Evolutionary conservation across 1,140 invertebrate species (phyloP), one percentile per base, ranked within the genome.

Genomic region (Platyscapa corneri): DNA sequence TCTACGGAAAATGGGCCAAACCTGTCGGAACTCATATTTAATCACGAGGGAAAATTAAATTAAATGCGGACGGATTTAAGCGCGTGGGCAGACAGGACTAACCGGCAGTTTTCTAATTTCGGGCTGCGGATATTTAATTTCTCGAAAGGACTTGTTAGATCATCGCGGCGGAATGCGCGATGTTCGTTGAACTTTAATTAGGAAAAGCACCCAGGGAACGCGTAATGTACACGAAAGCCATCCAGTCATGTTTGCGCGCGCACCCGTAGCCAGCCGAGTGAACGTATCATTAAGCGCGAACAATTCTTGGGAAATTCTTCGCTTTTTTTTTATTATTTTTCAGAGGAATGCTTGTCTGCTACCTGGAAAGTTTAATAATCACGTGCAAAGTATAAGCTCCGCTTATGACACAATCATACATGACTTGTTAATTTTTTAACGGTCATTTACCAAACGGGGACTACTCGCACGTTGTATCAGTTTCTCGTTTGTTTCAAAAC

Each of bases 131-230:
- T 64, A 64, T 64, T 64, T 64, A n/a, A 12, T 64, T 64, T 20
- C 18, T 64, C 12, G n/a, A 64, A 64, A 30, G n/a, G n/a, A n/a
- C n/a, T n/a, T n/a, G n/a, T n/a, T n/a, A n/a, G n/a, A n/a, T n/a
- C n/a, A n/a, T n/a, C n/a, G n/a, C n/a, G n/a, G n/a, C n/a, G n/a
- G n/a, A n/a, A n/a, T n/a, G 32, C 3, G 27, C 56, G 56, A 27
- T 60, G 56, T 60, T 60, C 56, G 56, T 30, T n/a, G 72, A 75
- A 75, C 42, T n/a, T 49, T 75, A 46, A 75, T 75, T 75, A 49
- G 75, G 30, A 56, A 20, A 49, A 49, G 30, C 34, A 16, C 46
- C 49, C 75, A 5, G 75, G 16, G 49, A 42, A n/a, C n/a, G 23
- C 49, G 39, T 75, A 46, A 46, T 23, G 42, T 75, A n/a, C 12